Base-by-base conservation (phyloP, 37 sponge, comb jelly and placozoan genomes). In the Beroe ovata region DNA sequence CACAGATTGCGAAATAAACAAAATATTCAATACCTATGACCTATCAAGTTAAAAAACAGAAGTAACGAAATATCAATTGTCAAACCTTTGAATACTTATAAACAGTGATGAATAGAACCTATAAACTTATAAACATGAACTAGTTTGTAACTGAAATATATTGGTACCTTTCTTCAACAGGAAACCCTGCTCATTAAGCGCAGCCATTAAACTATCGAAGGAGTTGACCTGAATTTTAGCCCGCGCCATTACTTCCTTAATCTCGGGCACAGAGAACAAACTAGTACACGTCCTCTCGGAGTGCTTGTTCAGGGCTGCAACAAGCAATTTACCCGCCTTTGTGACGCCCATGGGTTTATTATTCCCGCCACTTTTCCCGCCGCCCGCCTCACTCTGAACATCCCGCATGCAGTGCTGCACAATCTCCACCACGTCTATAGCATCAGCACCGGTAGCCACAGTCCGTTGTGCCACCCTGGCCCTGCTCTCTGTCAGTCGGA, bases 171-270 rank as follows among this genome's bases (percentile, higher is more conserved):
- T 97, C 92, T 97, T 95, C 61, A 97, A 60, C 42, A 97, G 81
- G 90, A 94, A 97, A 60, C 93, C 93, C 84, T 95, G 96, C 39
- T 94, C 94, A 64, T 95, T 97, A 39, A 97, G 93, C 11, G 99
- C 94, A 41, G 6, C 91, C 41, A 97, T 92, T 60, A 97, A 42
- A 66, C 94, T 95, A 19, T 94, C 95, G 60, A 97, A 92, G 23
- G 59, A 90, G 29, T 41, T 30, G 77, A 91, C 64, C 35, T 92
- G 88, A 3, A 96, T 39, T 20, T 94, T 95, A 60, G 94, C 91
- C 30, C 88, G 71, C 90, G 92, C 60, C 59, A 90, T 23, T 40
- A 95, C 91, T 22, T 95, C 93, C 71, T 88, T 90, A 64, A 97
- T 93, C 90, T 97, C 94, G 26, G 90, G 92, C 8, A 93, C 77